These are phyloP conservation scores for Ochotona princeps DNA, from an alignment of 2,113 vertebrate genomes.

Conservation along the genomic window DNA sequence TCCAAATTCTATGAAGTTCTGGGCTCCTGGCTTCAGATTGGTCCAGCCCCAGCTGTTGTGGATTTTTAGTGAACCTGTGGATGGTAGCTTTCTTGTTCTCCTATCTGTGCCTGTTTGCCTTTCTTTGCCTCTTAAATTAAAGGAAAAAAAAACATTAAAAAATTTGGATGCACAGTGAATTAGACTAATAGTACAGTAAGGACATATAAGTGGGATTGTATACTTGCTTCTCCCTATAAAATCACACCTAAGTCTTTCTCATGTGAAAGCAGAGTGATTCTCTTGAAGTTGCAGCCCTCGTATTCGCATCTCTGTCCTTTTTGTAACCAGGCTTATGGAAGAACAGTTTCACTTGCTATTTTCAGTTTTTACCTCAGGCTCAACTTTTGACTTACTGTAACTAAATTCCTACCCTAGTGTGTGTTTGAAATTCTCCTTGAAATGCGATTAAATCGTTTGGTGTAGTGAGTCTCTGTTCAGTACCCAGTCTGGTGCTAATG, in stretches of 20 bases:
- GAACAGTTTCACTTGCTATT: neutral
- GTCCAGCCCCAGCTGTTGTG: no score
- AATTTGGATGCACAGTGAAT: neutral
- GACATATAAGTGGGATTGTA: neutral
- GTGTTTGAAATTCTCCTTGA: constrained; percentile 37
- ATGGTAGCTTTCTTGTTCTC: no score
- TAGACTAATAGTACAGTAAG: neutral
- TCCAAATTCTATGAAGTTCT: no score
- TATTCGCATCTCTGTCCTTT: neutral
- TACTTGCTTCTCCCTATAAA: neutral
- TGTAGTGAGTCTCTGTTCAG: neutral
- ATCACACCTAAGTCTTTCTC: neutral
- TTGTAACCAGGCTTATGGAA: neutral
- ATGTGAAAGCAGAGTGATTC: constrained; percentile 6
- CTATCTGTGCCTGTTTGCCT: no score
- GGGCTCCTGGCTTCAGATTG: no score
- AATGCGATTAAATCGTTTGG: neutral
- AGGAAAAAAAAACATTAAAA: neutral
- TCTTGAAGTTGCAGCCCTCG: neutral
- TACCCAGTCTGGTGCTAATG: neutral
- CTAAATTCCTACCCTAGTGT: neutral
- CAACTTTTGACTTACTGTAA: constrained; percentile 9
- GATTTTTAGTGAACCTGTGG: no score
- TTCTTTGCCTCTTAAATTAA: no score
- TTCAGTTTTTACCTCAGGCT: constrained; percentile 24